Conservation (phyloP, 1,140 invertebrate species). For the Trachymyrmex cornetzi region DNA sequence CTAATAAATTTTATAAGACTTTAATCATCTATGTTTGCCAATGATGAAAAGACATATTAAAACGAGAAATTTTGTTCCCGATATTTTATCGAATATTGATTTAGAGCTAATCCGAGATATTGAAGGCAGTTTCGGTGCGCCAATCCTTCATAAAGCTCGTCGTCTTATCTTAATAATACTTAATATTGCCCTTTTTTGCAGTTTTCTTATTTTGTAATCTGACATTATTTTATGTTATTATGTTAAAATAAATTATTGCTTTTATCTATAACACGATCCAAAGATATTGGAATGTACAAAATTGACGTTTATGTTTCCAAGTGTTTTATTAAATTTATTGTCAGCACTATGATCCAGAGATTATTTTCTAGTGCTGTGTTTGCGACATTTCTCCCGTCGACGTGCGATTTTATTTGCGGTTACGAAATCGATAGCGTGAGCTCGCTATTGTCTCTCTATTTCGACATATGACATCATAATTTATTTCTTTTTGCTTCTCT, state of each 20-base stretch:
- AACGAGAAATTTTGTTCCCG: conserved; percentile 53
- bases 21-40: conserved; percentile 42
- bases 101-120: conserved; percentile 45
- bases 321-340: conserved; percentile 24
- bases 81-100: conserved; percentile 58
- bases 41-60: conserved; percentile 65
- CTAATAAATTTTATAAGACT: conserved; percentile 61
- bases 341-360: neutral
- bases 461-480: conserved; percentile 11
- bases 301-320: neutral
- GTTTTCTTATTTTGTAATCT: conserved; percentile 9
- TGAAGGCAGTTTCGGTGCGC: neutral
- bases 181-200: neutral
- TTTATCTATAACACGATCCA: neutral
- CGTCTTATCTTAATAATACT: conserved; percentile 7
- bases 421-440: conserved; percentile 29
- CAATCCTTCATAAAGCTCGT: conserved; percentile 19
- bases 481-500: conserved; percentile 17
- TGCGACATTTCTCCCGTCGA: conserved; percentile 26
- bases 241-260: neutral
- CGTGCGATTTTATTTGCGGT: conserved; percentile 50
- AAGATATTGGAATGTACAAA: neutral
- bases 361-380: neutral
- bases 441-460: conserved; percentile 22
- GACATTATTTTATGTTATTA: neutral